Percentiles rank a stretch among this genome's conserved stretches.
phyloP scores from a whole-genome alignment of 2,797 vertebrate genomes.

The Sebastolobus alascanus region DNA sequence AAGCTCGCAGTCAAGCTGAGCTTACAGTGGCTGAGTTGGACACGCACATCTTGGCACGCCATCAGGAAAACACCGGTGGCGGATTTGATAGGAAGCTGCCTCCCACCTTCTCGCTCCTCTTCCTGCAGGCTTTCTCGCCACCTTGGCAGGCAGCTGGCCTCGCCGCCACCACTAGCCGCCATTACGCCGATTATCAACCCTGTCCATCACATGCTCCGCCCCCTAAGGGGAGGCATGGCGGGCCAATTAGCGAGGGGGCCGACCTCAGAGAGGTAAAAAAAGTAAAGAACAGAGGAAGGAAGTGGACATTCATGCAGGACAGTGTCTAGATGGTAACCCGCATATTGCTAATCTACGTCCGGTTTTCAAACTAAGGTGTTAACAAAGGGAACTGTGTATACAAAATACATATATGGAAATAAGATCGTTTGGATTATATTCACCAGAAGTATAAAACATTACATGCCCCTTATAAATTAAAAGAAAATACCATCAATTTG shows the following conservation, averaged over 20 bases:
- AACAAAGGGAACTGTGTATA: no score
- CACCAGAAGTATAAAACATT: no score
- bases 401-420: no score
- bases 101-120: conserved; percentile 24
- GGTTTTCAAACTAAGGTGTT: no score
- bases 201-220: conserved; percentile 71
- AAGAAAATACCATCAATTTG: no score
- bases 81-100: conserved; percentile 40
- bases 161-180: conserved; percentile 41
- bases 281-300: background rate
- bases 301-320: background rate
- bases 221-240: conserved; percentile 29
- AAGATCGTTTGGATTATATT: no score
- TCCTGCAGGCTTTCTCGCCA: conserved; percentile 67
- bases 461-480: no score
- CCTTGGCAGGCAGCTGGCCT: conserved; percentile 75
- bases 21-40: conserved; percentile 23
- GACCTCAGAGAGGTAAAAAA: conserved; percentile 19
- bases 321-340: no score
- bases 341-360: no score
- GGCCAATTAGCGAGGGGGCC: conserved; percentile 65
- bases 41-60: conserved; percentile 1
- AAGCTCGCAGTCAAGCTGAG: conserved; percentile 22
- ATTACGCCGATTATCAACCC: conserved; percentile 79
- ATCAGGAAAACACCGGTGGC: conserved; percentile 32